Evolutionary conservation across 2,888 invertebrate species (phyloP).

Genomic region (Steinernema carpocapsae): DNA sequence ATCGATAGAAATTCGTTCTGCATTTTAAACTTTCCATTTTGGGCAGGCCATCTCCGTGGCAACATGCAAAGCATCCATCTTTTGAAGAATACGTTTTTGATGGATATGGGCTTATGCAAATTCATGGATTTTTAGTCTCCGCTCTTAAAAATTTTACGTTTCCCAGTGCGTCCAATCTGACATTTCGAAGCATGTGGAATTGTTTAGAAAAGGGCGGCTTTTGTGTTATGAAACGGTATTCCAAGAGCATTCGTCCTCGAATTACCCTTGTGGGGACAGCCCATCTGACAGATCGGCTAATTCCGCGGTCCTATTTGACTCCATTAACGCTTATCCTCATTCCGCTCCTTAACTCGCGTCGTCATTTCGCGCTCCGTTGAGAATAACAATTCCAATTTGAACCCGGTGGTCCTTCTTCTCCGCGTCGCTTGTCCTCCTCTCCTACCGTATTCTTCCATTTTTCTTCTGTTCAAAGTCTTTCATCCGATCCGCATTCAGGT

Average conservation of each 20-base stretch:
- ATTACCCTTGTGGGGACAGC: slow-evolving; percentile 10
- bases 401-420: neutral
- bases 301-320: slow-evolving; percentile 1
- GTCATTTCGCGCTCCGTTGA: neutral
- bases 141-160: too few relatives aligned
- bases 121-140: too few relatives aligned
- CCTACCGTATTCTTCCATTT: neutral
- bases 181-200: neutral
- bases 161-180: neutral
- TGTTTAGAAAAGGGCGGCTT: too few relatives aligned
- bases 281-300: slow-evolving; percentile 14
- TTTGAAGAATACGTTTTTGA: too few relatives aligned
- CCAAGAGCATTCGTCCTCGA: neutral
- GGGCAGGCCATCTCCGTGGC: too few relatives aligned
- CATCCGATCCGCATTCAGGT: slow-evolving; percentile 13
- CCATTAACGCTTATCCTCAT: neutral
- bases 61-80: too few relatives aligned
- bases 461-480: too few relatives aligned
- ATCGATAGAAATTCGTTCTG: too few relatives aligned
- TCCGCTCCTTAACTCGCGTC: neutral
- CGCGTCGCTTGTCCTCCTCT: neutral
- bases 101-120: too few relatives aligned
- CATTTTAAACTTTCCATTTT: too few relatives aligned
- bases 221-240: too few relatives aligned
- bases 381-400: neutral